Base-by-base conservation (phyloP, 2,888 invertebrate genomes). In the Lumbricus terrestris region DNA sequence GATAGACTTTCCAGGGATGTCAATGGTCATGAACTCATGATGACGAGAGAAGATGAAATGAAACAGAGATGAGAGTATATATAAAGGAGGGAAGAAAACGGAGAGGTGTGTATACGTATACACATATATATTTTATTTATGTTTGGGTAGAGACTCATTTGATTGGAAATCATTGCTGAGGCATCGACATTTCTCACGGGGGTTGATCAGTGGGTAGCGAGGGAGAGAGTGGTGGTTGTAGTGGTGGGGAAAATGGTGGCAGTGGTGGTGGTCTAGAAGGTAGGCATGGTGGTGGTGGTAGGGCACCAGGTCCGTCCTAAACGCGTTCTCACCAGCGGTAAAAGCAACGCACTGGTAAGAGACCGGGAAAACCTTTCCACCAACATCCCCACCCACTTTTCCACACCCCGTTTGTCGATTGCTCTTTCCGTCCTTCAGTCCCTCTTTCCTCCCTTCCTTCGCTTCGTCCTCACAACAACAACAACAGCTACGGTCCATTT, bases 361-460 rank as follows among this genome's bases (percentile, higher is more conserved):
- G 37, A 85, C 85, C 85, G 85, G 85, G 35, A 35, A 85, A 18
- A 85, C 35, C 37, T 85, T 85, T 37, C 85, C 37, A 85, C 85
- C 16, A 1, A 37, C 37, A 33, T 35, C 85, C 20, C 34, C 85
- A 85, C 37, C 85, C 35, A 11, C 18, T n/a, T 69, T 69, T 69
- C 69, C 69, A 69, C 69, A 69, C n/a, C 69, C 47, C 47, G 23
- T 47, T 47, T 20, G 47, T 47, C 47, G 47, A 47, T 47, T 23
- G 23, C 47, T 23, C 47, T 47, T 47, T 15, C 47, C 29, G 4
- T 8, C 69, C 69, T n/a, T 69, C 69, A 8, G 5, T 29, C 69
- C 69, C 29, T n/a, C 69, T 69, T n/a, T 69, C 69, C 29, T 69
- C 8, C 69, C 69, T 69, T 16, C 69, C n/a, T 69, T n/a, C 69